phyloP scores from a whole-genome alignment of 2,113 vertebrate genomes.

The Gadus macrocephalus region DNA sequence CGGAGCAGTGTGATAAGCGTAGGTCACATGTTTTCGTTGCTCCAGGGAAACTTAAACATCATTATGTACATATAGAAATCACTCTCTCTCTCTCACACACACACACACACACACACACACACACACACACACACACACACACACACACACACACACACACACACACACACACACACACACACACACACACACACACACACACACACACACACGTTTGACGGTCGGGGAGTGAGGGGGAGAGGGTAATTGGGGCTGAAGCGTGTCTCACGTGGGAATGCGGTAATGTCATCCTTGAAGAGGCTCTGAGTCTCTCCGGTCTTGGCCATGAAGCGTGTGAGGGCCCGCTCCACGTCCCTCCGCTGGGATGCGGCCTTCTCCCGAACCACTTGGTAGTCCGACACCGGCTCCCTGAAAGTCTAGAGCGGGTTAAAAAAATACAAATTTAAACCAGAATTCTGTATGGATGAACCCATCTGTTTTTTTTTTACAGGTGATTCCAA shows the following conservation, averaged over 20 bases:
- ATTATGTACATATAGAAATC: too few relatives aligned
- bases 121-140: too few relatives aligned
- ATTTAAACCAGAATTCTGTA: not conserved
- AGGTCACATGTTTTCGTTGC: too few relatives aligned
- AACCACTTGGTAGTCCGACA: constrained; percentile 92
- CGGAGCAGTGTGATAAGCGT: too few relatives aligned
- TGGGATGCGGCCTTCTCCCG: constrained; percentile 94
- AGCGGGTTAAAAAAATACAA: not conserved
- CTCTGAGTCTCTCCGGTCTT: constrained; percentile 96
- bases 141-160: too few relatives aligned
- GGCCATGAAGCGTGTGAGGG: constrained; percentile 97
- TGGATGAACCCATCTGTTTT: not conserved
- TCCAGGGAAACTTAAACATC: too few relatives aligned
- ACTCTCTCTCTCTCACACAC: too few relatives aligned
- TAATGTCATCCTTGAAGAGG: constrained; percentile 94
- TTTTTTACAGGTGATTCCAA: not conserved
- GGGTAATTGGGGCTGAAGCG: not conserved
- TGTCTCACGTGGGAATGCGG: constrained; percentile 87
- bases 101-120: too few relatives aligned
- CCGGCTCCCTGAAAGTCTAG: constrained; percentile 91
- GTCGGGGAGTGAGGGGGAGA: not conserved
- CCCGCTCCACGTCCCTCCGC: constrained; percentile 90
- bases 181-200: too few relatives aligned
- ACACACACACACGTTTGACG: too few relatives aligned
- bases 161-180: too few relatives aligned